phyloP scores from a whole-genome alignment of 2,888 invertebrate genomes.

The Palloptera scutellata region DNA sequence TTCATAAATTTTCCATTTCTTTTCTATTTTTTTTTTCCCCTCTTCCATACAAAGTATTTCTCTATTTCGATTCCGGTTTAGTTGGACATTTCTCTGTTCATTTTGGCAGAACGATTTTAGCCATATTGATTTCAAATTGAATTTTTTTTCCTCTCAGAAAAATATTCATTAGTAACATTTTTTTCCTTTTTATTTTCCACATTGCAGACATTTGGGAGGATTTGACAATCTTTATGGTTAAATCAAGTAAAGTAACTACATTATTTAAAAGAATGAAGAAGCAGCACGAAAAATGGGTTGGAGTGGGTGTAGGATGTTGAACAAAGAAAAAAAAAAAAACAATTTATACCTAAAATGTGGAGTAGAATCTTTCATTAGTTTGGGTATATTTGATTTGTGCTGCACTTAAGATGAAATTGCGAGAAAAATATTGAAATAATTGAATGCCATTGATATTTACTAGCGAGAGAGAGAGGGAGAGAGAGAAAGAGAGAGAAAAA shows the following conservation, averaged over 20 bases:
- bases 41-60: not conserved
- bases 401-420: conserved; percentile 42
- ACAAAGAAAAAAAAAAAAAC: too few species aligned
- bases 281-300: too few species aligned
- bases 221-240: not conserved
- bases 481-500: not conserved
- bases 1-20: not conserved
- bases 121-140: conserved; percentile 41
- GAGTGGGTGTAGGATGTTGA: too few species aligned
- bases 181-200: conserved; percentile 8
- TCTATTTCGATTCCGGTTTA: conserved; percentile 1
- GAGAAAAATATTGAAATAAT: conserved; percentile 42
- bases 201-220: not conserved
- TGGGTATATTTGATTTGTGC: conserved; percentile 43
- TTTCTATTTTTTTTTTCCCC: not conserved
- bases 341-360: too few species aligned
- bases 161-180: conserved; percentile 22
- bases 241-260: too few species aligned
- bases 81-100: conserved; percentile 28
- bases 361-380: conserved; percentile 28
- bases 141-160: conserved; percentile 19
- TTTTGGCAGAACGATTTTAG: conserved; percentile 35
- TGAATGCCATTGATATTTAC: conserved; percentile 9
- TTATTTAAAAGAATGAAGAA: too few species aligned
- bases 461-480: not conserved